Conservation (phyloP, 1,140 invertebrate species). For the Lordiphosa collinella region DNA sequence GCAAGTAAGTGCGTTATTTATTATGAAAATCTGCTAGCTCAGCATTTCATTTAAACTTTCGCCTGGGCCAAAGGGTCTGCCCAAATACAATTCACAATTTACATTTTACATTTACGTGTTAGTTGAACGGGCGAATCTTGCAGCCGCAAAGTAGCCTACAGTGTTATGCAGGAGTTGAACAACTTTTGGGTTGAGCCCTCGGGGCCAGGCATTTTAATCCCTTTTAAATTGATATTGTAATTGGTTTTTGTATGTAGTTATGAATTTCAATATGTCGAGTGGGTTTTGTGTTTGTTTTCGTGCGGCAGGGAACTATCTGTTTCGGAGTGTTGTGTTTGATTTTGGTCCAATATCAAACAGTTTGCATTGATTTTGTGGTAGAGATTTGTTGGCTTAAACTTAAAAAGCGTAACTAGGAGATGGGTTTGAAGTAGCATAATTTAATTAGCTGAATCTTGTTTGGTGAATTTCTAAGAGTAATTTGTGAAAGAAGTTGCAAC, state of each 20-base stretch:
- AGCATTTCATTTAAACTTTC: conserved; percentile 73
- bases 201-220: conserved; percentile 60
- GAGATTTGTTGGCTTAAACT: too few relatives aligned
- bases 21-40: conserved; percentile 72
- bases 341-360: not conserved
- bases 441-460: too few relatives aligned
- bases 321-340: conserved; percentile 6
- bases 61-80: conserved; percentile 7
- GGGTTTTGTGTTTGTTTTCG: conserved; percentile 18
- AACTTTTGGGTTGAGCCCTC: conserved; percentile 20
- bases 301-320: not conserved
- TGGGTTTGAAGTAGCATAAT: too few relatives aligned
- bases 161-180: conserved; percentile 4
- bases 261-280: conserved; percentile 67
- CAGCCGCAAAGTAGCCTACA: conserved; percentile 12
- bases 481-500: too few relatives aligned
- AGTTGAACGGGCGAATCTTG: conserved; percentile 12
- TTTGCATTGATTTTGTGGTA: too few relatives aligned
- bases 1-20: conserved; percentile 50
- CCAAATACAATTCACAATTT: too few relatives aligned
- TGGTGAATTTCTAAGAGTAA: too few relatives aligned
- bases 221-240: conserved; percentile 78
- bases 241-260: conserved; percentile 72
- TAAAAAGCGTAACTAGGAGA: too few relatives aligned
- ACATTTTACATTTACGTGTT: conserved; percentile 13